Percentiles rank a stretch among this genome's conserved stretches.
Conservation (phyloP, 2,797 vertebrate genomes). For the Okamejei kenojei region DNA sequence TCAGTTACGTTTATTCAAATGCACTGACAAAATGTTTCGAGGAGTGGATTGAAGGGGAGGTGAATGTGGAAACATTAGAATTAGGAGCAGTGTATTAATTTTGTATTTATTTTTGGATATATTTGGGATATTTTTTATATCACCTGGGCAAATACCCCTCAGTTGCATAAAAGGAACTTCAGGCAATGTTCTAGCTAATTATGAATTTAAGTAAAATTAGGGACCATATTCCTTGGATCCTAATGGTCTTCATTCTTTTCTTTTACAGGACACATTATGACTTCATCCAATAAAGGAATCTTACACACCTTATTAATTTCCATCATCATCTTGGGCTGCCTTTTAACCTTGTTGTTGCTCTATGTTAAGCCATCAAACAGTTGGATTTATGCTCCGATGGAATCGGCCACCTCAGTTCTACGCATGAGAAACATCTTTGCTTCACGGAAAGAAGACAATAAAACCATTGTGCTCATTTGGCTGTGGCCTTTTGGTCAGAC, state of each 20-base stretch:
- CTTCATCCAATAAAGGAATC: constrained; percentile 90
- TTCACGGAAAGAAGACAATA: constrained; percentile 75
- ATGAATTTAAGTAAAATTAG: neutral
- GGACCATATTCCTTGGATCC: neutral
- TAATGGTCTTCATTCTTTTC: constrained; percentile 40
- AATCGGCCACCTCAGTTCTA: constrained; percentile 79
- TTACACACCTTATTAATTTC: constrained; percentile 86
- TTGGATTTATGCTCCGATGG: constrained; percentile 85
- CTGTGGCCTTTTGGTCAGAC: constrained; percentile 94
- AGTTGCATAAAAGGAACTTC: neutral
- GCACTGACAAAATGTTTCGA: neutral
- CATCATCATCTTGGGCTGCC: constrained; percentile 84
- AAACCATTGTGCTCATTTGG: constrained; percentile 88
- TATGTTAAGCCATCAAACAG: constrained; percentile 92
- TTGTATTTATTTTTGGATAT: neutral
- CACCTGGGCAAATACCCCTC: neutral
- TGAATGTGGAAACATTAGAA: too few species aligned
- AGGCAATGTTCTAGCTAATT: too few species aligned
- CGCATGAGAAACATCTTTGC: constrained; percentile 84
- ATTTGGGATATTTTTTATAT: too few species aligned
- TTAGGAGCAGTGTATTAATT: too few species aligned
- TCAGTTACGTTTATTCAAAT: neutral
- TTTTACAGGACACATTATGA: constrained; percentile 86
- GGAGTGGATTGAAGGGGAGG: neutral
- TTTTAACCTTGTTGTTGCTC: constrained; percentile 90